Percentiles rank a stretch among this genome's conserved stretches.
phyloP scores from a whole-genome alignment of 2,113 vertebrate genomes.

The Gnathonemus longibarbis region DNA sequence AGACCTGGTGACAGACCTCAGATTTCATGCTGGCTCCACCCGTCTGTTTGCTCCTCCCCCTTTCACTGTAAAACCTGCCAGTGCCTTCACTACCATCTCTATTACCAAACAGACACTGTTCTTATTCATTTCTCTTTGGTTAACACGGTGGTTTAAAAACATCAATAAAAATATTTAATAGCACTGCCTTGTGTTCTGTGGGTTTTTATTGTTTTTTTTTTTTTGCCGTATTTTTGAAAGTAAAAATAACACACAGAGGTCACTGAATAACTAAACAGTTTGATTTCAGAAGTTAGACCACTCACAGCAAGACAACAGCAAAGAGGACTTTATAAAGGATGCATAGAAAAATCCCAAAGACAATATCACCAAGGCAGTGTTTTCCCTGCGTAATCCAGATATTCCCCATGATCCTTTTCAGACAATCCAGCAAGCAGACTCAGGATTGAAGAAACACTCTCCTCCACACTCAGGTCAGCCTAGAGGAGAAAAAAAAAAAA shows the following conservation, averaged over 20 bases:
- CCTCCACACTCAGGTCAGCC: slow-evolving; percentile 34
- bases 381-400: slow-evolving; percentile 34
- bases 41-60: background rate
- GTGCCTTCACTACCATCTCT: slow-evolving; percentile 9
- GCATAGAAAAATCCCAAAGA: background rate
- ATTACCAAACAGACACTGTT: background rate
- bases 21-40: background rate
- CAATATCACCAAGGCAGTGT: slow-evolving; percentile 38
- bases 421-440: slow-evolving; percentile 32
- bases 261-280: background rate
- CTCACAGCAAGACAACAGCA: no score
- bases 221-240: background rate
- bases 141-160: slow-evolving; percentile 20
- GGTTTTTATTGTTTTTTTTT: background rate
- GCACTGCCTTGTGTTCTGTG: slow-evolving; percentile 14
- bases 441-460: slow-evolving; percentile 40
- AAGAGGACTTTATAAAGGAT: background rate
- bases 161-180: slow-evolving; percentile 40
- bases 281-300: background rate
- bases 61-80: background rate
- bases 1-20: background rate
- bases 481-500: background rate
- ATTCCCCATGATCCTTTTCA: slow-evolving; percentile 40
- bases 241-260: background rate
- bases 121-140: slow-evolving; percentile 5